Evolutionary conservation across 1,140 invertebrate species (phyloP).

Genomic region (Lamellibrachia luymesi): DNA sequence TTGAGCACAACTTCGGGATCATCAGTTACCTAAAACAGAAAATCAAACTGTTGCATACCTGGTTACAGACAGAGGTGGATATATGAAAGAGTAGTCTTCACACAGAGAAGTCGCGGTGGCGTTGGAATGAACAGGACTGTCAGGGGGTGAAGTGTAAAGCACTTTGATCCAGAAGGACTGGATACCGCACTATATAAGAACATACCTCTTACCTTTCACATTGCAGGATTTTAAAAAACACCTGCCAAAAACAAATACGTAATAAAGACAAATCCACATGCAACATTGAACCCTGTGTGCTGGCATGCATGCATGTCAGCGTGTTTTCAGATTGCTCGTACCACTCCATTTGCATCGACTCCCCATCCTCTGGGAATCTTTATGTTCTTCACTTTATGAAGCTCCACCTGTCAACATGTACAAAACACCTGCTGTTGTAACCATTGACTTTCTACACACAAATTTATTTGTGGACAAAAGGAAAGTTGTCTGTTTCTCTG

Average conservation of each 20-base stretch:
- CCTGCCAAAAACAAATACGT: neutral
- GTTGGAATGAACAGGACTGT: no score
- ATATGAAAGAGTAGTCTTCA: no score
- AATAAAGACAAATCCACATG: no score
- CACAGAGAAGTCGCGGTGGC: no score
- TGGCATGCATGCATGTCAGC: neutral
- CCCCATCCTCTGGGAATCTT: conserved; percentile 82
- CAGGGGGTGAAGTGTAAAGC: no score
- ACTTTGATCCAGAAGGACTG: no score
- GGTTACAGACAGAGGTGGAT: no score
- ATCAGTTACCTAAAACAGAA: conserved; percentile 61
- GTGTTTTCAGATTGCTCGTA: conserved; percentile 20
- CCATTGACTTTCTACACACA: neutral
- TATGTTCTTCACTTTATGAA: conserved; percentile 72
- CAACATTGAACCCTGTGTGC: no score
- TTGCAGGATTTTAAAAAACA: neutral
- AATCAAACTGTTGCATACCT: neutral
- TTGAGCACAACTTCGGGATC: conserved; percentile 68
- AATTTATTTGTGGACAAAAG: neutral
- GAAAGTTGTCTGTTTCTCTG: no score
- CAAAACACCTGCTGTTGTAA: conserved; percentile 7
- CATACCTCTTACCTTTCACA: no score
- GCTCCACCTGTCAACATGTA: conserved; percentile 68
- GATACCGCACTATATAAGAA: no score
- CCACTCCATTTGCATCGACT: conserved; percentile 67